phyloP scores from a whole-genome alignment of 92 coral and sea anemone species.

The Porites lobata region DNA sequence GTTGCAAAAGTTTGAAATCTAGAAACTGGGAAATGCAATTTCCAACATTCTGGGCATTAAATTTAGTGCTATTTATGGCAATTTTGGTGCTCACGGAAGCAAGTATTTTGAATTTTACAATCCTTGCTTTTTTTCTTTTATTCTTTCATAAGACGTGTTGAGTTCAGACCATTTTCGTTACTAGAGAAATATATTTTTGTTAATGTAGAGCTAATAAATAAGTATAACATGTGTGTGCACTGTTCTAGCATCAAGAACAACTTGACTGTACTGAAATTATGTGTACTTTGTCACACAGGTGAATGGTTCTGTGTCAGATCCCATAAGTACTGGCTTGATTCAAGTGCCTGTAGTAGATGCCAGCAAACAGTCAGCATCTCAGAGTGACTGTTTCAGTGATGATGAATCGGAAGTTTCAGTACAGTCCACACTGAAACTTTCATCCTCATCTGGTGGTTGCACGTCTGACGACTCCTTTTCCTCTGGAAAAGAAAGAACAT shows the following conservation, averaged over 20 bases:
- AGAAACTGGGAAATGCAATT: not conserved
- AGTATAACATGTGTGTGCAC: too few relatives aligned
- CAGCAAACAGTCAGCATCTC: not conserved
- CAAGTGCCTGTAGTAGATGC: too few relatives aligned
- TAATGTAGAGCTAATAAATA: too few relatives aligned
- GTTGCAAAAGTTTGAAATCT: slow-evolving; percentile 7
- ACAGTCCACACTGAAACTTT: not conserved
- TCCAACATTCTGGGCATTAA: slow-evolving; percentile 10
- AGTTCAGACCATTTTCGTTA: not conserved
- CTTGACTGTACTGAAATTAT: too few relatives aligned
- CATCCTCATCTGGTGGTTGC: not conserved
- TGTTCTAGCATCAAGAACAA: too few relatives aligned
- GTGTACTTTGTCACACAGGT: too few relatives aligned
- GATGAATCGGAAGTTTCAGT: slow-evolving; percentile 13
- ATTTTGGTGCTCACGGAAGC: slow-evolving; percentile 5
- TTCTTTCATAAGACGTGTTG: slow-evolving; percentile 5
- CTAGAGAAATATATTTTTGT: not conserved
- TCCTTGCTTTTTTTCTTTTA: not conserved
- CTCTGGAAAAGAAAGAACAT: not conserved
- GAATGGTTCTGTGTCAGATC: too few relatives aligned
- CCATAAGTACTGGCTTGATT: too few relatives aligned
- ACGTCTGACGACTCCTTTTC: slow-evolving; percentile 12
- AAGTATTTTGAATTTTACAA: not conserved
- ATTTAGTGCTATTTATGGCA: not conserved
- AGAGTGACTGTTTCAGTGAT: slow-evolving; percentile 7